These are phyloP conservation scores for Actinemys pallida DNA, from an alignment of 2,113 vertebrate genomes.

Conservation along the genomic window DNA sequence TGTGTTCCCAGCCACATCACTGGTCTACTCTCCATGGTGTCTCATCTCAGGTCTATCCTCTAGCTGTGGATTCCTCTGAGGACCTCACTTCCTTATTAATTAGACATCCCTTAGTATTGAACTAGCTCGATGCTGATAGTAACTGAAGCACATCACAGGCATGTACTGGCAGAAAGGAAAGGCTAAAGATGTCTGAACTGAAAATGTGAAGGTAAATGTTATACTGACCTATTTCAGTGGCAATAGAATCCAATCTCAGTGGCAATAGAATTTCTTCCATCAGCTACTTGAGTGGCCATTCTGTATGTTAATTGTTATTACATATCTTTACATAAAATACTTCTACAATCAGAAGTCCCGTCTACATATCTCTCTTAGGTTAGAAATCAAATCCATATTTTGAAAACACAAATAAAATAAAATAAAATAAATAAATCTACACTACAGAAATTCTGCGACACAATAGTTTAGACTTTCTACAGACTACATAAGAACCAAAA, in stretches of 20 bases:
- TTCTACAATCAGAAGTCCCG: too few relatives aligned
- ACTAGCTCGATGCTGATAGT: not conserved
- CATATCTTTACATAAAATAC: not conserved
- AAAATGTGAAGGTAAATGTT: not conserved
- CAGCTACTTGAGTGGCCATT: not conserved
- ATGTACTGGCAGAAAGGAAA: fast-evolving
- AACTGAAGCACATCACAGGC: not conserved
- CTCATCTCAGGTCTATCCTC: not conserved
- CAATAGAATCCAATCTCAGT: not conserved
- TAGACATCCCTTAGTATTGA: not conserved
- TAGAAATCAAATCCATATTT: not conserved
- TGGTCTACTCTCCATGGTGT: fast-evolving
- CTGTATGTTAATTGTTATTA: not conserved
- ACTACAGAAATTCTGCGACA: not conserved
- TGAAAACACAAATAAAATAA: not conserved
- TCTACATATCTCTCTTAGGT: not conserved
- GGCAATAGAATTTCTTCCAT: not conserved
- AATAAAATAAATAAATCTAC: not conserved
- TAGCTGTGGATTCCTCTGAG: not conserved
- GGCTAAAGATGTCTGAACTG: not conserved
- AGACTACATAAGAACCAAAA: not conserved
- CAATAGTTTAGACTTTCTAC: not conserved
- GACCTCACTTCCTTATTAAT: not conserved
- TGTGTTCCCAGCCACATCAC: not conserved
- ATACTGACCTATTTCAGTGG: not conserved